Conservation (phyloP, 1,140 invertebrate genomes). For the Sitobion miscanthi region DNA sequence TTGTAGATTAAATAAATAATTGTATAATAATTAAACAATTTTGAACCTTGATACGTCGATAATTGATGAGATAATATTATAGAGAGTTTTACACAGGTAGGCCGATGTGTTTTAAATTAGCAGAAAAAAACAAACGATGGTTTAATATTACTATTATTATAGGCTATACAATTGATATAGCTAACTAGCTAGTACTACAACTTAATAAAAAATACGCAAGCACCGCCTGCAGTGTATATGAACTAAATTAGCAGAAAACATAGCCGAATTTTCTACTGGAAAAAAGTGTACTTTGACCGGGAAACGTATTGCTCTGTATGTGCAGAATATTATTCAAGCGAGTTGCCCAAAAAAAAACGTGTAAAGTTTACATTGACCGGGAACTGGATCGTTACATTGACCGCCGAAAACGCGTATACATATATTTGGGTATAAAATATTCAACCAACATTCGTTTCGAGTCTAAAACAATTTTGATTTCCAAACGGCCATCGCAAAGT, state of each 20-base stretch:
- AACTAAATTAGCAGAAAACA: no score
- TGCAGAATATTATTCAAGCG: no score
- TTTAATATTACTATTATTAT: background rate
- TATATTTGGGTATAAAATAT: background rate
- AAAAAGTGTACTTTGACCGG: no score
- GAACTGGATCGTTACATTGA: background rate
- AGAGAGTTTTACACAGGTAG: no score
- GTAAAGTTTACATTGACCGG: background rate
- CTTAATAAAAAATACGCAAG: no score
- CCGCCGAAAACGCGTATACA: background rate
- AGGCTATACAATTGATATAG: no score
- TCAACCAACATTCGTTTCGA: background rate
- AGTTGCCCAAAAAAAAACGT: background rate
- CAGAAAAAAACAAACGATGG: background rate
- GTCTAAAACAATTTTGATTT: conserved; percentile 5
- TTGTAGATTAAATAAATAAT: no score
- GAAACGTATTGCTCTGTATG: no score
- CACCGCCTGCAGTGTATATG: no score
- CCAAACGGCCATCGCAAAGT: background rate
- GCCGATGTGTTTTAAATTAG: background rate
- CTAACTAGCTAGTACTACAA: no score
- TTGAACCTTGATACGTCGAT: background rate
- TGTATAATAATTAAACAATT: background rate
- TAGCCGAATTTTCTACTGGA: no score
- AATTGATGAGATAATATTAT: background rate